These are phyloP conservation scores for Frankliniella fusca DNA, from an alignment of 2,888 invertebrate species.

Conservation along the genomic window DNA sequence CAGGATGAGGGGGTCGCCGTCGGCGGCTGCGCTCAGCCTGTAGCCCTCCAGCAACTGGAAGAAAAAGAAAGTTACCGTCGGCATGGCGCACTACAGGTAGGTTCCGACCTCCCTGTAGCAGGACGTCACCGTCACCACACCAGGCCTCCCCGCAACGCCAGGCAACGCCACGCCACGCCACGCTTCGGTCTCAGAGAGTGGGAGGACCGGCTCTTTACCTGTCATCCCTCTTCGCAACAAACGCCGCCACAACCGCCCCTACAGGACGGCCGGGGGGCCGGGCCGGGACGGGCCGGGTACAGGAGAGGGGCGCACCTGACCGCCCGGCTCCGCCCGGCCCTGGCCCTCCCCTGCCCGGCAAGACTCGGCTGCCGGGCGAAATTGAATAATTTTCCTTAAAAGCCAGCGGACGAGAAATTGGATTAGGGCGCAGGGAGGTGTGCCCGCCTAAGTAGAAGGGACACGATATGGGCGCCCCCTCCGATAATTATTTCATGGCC, in stretches of 20 bases:
- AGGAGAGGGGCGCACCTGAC: no score
- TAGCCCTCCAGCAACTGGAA: conserved; percentile 58
- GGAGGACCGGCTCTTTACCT: no score
- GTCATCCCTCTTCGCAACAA: no score
- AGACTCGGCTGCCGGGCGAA: background rate
- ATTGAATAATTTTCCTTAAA: conserved; percentile 1
- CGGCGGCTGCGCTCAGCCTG: conserved; percentile 53
- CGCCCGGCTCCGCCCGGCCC: background rate
- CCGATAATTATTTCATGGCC: no score
- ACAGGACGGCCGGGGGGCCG: no score
- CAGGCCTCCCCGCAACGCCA: background rate
- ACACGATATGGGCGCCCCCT: no score
- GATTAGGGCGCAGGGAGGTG: background rate
- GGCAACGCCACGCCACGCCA: background rate
- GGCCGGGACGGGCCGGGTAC: no score
- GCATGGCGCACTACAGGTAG: no score
- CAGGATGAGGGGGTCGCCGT: conserved; percentile 52
- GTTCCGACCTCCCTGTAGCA: no score
- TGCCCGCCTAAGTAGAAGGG: background rate
- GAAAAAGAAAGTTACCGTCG: conserved; percentile 30
- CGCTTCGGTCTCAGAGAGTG: no score
- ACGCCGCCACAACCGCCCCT: no score
- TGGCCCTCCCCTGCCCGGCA: background rate
- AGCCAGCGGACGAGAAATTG: background rate
- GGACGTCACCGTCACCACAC: background rate